Evolutionary conservation across 2,888 invertebrate species (phyloP).

Genomic region (Cyclophora albipunctata): DNA sequence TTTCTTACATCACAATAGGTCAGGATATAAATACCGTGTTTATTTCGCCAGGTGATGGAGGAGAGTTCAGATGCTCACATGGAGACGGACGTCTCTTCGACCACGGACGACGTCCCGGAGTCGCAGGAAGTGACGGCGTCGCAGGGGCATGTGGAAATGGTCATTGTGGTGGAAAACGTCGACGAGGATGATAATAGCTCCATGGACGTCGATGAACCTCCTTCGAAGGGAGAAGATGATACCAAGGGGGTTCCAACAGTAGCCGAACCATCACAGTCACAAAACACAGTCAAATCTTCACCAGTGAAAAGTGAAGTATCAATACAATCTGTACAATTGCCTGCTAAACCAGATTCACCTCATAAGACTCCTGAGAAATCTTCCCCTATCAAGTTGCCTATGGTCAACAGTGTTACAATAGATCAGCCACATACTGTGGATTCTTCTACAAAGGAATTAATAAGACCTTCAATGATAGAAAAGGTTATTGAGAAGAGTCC

Average conservation of each 20-base stretch:
- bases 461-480: slow-evolving; percentile 5
- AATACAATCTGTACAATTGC: too few species aligned
- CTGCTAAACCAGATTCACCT: neutral
- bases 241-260: too few species aligned
- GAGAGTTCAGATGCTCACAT: slow-evolving; percentile 54
- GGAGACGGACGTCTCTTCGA: slow-evolving; percentile 63
- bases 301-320: too few species aligned
- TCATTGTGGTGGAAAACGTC: slow-evolving; percentile 52
- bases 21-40: slow-evolving; percentile 43
- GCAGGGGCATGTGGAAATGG: slow-evolving; percentile 49
- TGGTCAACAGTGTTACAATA: too few species aligned
- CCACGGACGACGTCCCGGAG: slow-evolving; percentile 49
- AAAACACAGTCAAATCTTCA: too few species aligned
- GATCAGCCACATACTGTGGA: slow-evolving; percentile 27
- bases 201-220: slow-evolving; percentile 16
- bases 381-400: too few species aligned
- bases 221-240: slow-evolving; percentile 5
- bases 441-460: slow-evolving; percentile 22
- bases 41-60: slow-evolving; percentile 54
- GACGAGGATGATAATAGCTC: slow-evolving; percentile 33
- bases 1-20: slow-evolving; percentile 36
- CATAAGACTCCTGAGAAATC: neutral
- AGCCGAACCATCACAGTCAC: too few species aligned
- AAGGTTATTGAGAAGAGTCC: neutral
- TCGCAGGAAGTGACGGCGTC: slow-evolving; percentile 43